Percentiles rank a stretch among this genome's conserved stretches.
Conservation (phyloP, 2,797 vertebrate species). For the Heteromormyrus szaboi region DNA sequence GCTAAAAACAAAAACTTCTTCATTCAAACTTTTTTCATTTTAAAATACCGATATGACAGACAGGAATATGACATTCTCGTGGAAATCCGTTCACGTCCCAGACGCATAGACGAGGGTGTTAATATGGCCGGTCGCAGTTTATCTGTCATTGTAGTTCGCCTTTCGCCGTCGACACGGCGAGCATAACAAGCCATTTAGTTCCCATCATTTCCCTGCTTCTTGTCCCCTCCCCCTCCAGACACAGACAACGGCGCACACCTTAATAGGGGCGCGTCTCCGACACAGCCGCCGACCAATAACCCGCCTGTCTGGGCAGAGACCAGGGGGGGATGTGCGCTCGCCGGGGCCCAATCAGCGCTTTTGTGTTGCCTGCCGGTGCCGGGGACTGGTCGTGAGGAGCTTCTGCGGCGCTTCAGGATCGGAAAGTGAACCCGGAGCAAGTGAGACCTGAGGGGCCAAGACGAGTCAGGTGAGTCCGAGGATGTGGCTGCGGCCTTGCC, state of each 20-base stretch:
- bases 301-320: constrained; percentile 47
- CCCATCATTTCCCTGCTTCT: constrained; percentile 49
- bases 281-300: constrained; percentile 58
- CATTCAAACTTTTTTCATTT: constrained; percentile 3
- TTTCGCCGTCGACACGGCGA: constrained; percentile 45
- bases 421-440: constrained; percentile 70
- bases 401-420: constrained; percentile 70
- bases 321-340: constrained; percentile 57
- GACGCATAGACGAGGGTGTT: constrained; percentile 37
- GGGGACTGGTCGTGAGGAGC: constrained; percentile 71
- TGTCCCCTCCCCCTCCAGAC: constrained; percentile 61
- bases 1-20: neutral
- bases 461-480: constrained; percentile 74
- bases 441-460: constrained; percentile 63
- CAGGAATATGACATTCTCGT: constrained; percentile 21
- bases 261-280: constrained; percentile 57
- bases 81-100: constrained; percentile 29
- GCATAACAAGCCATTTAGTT: constrained; percentile 53
- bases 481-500: constrained; percentile 58
- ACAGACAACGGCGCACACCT: constrained; percentile 68
- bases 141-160: constrained; percentile 46
- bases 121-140: constrained; percentile 52
- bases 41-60: constrained; percentile 22
- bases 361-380: constrained; percentile 76
- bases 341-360: constrained; percentile 68